A percentile compares a stretch with the other conserved stretches of the same genome.
phyloP scores from a whole-genome alignment of 2,113 vertebrate species.

The Odontesthes bonariensis region DNA sequence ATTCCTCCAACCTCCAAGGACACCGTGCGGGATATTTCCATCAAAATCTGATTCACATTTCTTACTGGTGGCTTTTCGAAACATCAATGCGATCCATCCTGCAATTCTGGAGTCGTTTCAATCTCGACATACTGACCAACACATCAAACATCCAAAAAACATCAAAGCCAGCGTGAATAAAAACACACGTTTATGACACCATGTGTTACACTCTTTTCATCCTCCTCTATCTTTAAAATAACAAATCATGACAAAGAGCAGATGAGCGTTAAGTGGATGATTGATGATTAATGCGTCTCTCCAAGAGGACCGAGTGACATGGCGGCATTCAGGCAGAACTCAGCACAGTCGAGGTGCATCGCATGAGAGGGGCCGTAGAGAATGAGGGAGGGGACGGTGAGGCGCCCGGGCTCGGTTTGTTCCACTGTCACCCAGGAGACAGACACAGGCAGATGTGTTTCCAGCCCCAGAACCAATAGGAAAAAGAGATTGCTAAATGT shows the following conservation, averaged over 20 bases:
- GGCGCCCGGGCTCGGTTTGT: slow-evolving; percentile 35
- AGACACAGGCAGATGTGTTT: slow-evolving; percentile 62
- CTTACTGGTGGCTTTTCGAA: too few relatives aligned
- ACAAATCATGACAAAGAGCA: slow-evolving; percentile 14
- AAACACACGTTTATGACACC: not conserved
- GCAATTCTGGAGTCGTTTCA: not conserved
- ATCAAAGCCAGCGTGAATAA: not conserved
- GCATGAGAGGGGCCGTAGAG: slow-evolving; percentile 45
- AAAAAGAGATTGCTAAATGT: slow-evolving; percentile 52
- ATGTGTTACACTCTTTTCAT: not conserved
- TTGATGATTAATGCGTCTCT: slow-evolving; percentile 53
- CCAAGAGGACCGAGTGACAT: slow-evolving; percentile 14
- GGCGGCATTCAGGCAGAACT: slow-evolving; percentile 40
- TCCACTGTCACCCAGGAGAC: slow-evolving; percentile 49
- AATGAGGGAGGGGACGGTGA: slow-evolving; percentile 32
- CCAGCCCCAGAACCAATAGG: slow-evolving; percentile 57
- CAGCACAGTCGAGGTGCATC: slow-evolving; percentile 16
- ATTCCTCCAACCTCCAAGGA: too few relatives aligned
- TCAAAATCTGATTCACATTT: too few relatives aligned
- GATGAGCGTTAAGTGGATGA: slow-evolving; percentile 34
- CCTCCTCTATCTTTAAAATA: not conserved
- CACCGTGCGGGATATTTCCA: too few relatives aligned
- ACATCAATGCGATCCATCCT: not conserved
- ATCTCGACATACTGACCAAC: not conserved
- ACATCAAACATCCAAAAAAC: not conserved